Conservation (phyloP, 2,888 invertebrate genomes). For the Drosophila paranaensis region DNA sequence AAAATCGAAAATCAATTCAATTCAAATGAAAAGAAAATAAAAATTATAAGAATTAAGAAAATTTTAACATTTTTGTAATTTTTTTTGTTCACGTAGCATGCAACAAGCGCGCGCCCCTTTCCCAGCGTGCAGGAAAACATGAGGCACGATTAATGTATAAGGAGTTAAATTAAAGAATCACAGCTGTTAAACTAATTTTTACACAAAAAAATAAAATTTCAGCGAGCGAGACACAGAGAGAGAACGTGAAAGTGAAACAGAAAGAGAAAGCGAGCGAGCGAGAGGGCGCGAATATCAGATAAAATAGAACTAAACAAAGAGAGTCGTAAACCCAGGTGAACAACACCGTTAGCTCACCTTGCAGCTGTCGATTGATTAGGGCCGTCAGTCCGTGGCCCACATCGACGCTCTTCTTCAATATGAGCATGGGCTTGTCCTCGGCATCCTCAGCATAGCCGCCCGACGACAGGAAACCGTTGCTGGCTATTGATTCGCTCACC, state of each 20-base stretch:
- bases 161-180: constrained; percentile 3
- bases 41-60: not conserved
- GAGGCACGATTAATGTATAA: constrained; percentile 7
- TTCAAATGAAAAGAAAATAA: not conserved
- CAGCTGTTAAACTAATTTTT: constrained; percentile 1
- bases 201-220: constrained; percentile 6
- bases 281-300: not conserved
- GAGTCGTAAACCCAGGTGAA: not conserved
- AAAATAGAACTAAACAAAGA: not conserved
- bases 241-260: constrained; percentile 8
- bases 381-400: constrained; percentile 91
- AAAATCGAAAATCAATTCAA: not conserved
- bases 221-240: constrained; percentile 4
- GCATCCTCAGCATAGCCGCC: constrained; percentile 88
- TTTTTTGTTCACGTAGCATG: constrained; percentile 24
- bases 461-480: constrained; percentile 90
- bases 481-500: constrained; percentile 93
- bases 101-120: constrained; percentile 33
- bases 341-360: constrained; percentile 86
- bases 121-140: constrained; percentile 43
- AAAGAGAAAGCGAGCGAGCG: constrained; percentile 1
- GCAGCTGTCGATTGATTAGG: constrained; percentile 90
- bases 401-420: constrained; percentile 89
- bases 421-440: constrained; percentile 91
- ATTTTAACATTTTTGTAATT: not conserved